Base-by-base conservation (phyloP, 1,140 invertebrate species). In the Venturia canescens region DNA sequence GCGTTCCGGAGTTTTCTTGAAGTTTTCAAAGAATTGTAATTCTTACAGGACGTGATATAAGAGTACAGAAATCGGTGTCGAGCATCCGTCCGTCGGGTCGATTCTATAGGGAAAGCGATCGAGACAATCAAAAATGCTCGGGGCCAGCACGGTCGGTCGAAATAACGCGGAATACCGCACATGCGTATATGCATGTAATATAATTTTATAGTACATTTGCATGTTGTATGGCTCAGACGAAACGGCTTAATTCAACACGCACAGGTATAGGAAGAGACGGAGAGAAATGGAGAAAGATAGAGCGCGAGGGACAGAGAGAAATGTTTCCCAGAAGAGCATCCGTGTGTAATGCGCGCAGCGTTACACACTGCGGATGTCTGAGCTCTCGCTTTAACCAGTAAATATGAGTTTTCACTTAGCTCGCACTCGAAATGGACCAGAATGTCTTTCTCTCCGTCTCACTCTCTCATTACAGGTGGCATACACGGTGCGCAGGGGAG, bases 391-490 rank as follows among this genome's bases (percentile, higher is more conserved):
- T 77, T 77, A 80, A 80, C 70, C 79, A 53, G 79, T 80, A 80
- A 80, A 80, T 80, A 80, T 80, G 79, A 80, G 70, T 80, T 80
- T 80, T 80, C 79, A 80, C 79, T 80, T 80, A 80, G 79, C 57
- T 48, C 44, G 78, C 27, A 48, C 79, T 23, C 53, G 79, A 7
- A 53, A 53, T 27, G 23, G 60, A 69, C 66, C 66, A 69, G 66
- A 69, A 69, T 31, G 27, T 69, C 66, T 69, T 13, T 18, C 66
- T 31, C 66, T 69, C 27, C 1, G 16, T 69, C 27, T 66, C 26
- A 29, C 63, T 29, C 21, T 31, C 27, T 69, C 66, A 31, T 69
- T 31, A 23, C 53, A 23, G 53, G 29, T 21, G 13, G n/a, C 29
- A 31, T n/a, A n/a, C 27, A 31, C 6, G n/a, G 3, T 0, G 31